Conservation (phyloP, 2,797 vertebrate species). For the Knipowitschia caucasica region DNA sequence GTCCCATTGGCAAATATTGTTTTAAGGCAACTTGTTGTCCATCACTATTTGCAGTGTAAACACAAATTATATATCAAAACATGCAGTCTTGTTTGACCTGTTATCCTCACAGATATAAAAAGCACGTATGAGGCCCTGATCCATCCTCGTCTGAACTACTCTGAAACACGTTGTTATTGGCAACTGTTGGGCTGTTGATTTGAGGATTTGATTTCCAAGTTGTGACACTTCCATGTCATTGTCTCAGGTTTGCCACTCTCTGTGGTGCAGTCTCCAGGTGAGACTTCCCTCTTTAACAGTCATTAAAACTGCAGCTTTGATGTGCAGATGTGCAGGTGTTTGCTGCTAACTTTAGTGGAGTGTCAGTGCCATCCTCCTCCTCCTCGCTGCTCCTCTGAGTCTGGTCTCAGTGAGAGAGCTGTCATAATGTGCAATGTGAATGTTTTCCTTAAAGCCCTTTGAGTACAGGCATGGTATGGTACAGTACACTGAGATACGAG, state of each 20-base stretch:
- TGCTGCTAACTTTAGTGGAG: slow-evolving; percentile 45
- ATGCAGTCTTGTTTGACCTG: no score
- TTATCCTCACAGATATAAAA: no score
- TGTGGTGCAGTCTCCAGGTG: slow-evolving; percentile 29
- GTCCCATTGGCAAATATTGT: no score
- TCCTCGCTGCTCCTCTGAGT: slow-evolving; percentile 21
- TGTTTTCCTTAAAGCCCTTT: no score
- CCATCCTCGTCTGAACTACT: not conserved
- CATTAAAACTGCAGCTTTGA: slow-evolving; percentile 46
- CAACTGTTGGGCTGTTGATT: not conserved
- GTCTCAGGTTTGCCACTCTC: slow-evolving; percentile 31
- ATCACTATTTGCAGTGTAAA: no score
- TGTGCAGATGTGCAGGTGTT: slow-evolving; percentile 39
- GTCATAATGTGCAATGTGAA: no score
- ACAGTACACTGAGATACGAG: no score
- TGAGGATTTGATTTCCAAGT: no score
- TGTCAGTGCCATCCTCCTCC: slow-evolving; percentile 18
- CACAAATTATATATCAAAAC: no score
- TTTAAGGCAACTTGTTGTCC: no score
- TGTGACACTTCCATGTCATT: not conserved
- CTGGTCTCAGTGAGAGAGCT: not conserved
- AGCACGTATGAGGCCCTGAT: no score
- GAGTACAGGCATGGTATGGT: no score
- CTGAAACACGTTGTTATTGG: not conserved
- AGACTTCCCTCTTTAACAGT: slow-evolving; percentile 34